These are phyloP conservation scores for Apis florea DNA, from an alignment of 1,140 invertebrate species.

Conservation along the genomic window DNA sequence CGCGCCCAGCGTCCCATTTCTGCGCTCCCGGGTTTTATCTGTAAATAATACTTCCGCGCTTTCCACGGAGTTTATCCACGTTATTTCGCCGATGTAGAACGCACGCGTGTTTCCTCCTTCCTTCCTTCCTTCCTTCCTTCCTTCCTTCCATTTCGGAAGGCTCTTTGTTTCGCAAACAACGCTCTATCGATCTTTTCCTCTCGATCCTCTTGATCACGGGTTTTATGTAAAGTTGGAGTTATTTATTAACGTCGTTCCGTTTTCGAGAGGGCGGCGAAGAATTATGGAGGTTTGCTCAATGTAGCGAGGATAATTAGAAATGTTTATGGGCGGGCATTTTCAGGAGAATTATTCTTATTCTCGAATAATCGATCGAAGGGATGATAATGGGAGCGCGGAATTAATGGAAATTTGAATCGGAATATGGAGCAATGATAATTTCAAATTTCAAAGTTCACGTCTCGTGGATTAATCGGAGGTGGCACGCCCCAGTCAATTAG, in stretches of 20 bases:
- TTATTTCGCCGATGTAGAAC: constrained; percentile 43
- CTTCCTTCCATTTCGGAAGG: not conserved
- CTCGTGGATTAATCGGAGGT: no score
- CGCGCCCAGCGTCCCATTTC: constrained; percentile 27
- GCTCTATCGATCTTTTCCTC: not conserved
- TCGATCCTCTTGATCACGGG: not conserved
- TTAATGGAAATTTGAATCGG: no score
- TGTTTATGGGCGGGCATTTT: not conserved
- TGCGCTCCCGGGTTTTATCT: constrained; percentile 47
- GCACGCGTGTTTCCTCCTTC: not conserved
- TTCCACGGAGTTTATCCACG: constrained; percentile 48
- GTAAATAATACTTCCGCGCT: constrained; percentile 60
- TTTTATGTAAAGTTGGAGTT: constrained; percentile 9
- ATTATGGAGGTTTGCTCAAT: constrained; percentile 3
- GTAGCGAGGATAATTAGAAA: not conserved
- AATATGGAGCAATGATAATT: no score
- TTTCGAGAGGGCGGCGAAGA: not conserved
- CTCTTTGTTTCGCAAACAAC: not conserved
- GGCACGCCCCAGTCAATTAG: not conserved
- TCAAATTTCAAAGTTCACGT: no score
- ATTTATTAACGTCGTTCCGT: constrained; percentile 23
- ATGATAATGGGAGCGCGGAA: no score
- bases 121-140: not conserved
- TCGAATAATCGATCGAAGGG: no score
- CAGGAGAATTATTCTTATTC: no score